Base-by-base conservation (phyloP, 2,113 vertebrate genomes). In the Perccottus glenii region DNA sequence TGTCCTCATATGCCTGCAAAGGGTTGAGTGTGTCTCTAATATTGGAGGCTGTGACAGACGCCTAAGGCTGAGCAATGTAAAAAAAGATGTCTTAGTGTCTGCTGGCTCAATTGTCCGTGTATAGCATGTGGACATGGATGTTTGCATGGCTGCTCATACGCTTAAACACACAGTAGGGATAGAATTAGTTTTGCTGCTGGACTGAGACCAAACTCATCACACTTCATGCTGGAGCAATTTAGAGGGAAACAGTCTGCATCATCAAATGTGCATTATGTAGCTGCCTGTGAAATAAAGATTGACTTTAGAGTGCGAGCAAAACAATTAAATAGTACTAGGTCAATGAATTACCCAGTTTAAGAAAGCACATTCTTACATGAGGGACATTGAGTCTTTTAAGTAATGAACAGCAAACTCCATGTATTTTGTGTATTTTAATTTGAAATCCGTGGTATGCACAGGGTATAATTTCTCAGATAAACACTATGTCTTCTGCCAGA, bases 31-130 rank as follows among this genome's bases (percentile, higher is more conserved):
- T 46, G 52, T 65, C 33, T 8, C 38, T 70, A 45, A 44, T 38
- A 15, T 66, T 47, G 10, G 14, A 15, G 2, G 35, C 52, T 58
- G 0, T 64, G 69, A 85, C 38, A 67, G 61, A 80, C 16, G 38
- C 9, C 11, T 59, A 46, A 57, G 19, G 48, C 70, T 47, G 59
- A 61, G 50, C 45, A 66, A 38, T 10, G 33, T 73, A 46, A 62
- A 56, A 40, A 61, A 50, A 67, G 10, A 32, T 43, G 9, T 40
- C 2, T 51, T 32, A 49, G 5, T 4, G 11, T 19, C 27, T 36
- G 60, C 69, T 60, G 60, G 63, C n/a, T 55, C 53, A 67, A 50
- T 47, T 3, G 42, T 1, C 43, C 5, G 6, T n/a, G 19, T 61
- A 58, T 65, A 56, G 65, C 47, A 38, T 10, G 6, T 9, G 1